Percentiles rank a stretch among this genome's conserved stretches.
Evolutionary conservation across 2,113 vertebrate species (phyloP).

Genomic region (Ictalurus furcatus): DNA sequence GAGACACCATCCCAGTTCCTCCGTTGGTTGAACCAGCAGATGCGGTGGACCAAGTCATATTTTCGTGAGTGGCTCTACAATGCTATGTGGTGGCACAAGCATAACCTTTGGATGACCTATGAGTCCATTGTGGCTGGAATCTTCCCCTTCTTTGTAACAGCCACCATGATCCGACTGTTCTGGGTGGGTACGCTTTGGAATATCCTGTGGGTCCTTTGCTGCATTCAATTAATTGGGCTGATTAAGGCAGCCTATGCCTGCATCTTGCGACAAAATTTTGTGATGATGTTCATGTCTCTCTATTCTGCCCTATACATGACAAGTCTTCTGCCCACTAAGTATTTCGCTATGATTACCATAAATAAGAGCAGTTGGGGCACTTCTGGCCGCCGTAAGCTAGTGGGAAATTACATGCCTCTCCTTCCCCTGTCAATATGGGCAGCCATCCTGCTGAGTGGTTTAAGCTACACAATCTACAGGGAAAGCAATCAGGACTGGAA

Average conservation of each 20-base stretch:
- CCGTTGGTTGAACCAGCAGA: slow-evolving; percentile 91
- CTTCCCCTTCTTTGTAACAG: slow-evolving; percentile 89
- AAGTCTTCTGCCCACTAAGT: slow-evolving; percentile 87
- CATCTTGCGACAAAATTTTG: slow-evolving; percentile 70
- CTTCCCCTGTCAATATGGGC: slow-evolving; percentile 83
- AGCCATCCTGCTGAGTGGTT: slow-evolving; percentile 74
- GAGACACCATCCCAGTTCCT: slow-evolving; percentile 86
- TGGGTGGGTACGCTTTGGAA: slow-evolving; percentile 83
- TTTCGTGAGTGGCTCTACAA: slow-evolving; percentile 93
- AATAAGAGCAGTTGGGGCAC: slow-evolving; percentile 91
- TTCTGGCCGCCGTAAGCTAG: slow-evolving; percentile 82
- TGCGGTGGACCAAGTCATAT: slow-evolving; percentile 91
- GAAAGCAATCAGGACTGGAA: slow-evolving; percentile 72
- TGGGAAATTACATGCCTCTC: slow-evolving; percentile 85
- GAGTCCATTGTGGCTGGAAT: slow-evolving; percentile 86
- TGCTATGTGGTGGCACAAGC: slow-evolving; percentile 91
- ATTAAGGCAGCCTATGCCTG: slow-evolving; percentile 84
- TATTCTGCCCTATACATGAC: slow-evolving; percentile 88
- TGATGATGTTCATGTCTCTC: slow-evolving; percentile 88
- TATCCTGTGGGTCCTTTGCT: slow-evolving; percentile 86
- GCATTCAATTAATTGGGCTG: slow-evolving; percentile 85
- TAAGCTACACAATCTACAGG: slow-evolving; percentile 73
- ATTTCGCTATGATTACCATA: slow-evolving; percentile 87
- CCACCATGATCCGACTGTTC: slow-evolving; percentile 85
- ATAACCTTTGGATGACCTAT: slow-evolving; percentile 91